These are phyloP conservation scores for Trachelus stipa DNA, from an alignment of 2,888 invertebrate species.

Conservation along the genomic window DNA sequence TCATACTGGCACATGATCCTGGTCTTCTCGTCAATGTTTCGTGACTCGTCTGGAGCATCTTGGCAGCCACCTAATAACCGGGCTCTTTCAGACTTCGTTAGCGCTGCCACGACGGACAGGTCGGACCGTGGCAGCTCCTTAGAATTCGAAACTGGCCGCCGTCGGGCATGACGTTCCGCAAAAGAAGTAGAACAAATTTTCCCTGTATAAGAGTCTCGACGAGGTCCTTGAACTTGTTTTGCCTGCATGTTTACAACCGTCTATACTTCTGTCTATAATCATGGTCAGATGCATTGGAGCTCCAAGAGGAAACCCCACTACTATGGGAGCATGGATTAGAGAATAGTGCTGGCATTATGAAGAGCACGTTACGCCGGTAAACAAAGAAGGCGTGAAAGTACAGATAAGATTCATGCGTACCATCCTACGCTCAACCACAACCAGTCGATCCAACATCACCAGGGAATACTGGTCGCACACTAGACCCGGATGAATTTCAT, in stretches of 20 bases:
- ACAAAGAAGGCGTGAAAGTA: slow-evolving; percentile 1
- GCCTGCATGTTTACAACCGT: neutral
- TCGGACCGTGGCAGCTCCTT: slow-evolving; percentile 10
- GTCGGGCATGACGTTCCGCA: neutral
- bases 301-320: neutral
- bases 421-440: neutral
- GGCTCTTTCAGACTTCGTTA: slow-evolving; percentile 52
- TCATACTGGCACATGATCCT: neutral
- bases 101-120: slow-evolving; percentile 26
- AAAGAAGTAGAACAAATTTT: neutral
- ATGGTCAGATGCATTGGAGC: neutral
- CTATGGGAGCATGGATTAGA: neutral
- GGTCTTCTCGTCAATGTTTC: neutral
- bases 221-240: slow-evolving; percentile 1
- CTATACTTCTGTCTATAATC: neutral
- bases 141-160: neutral
- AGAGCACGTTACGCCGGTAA: neutral
- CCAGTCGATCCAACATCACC: neutral
- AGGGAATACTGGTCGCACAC: neutral
- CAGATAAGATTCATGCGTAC: neutral
- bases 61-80: slow-evolving; percentile 34
- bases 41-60: neutral
- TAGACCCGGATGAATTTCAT: neutral
- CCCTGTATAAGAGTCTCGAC: neutral
- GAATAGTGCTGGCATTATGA: slow-evolving; percentile 3